Base-by-base conservation (phyloP, 2,113 vertebrate species). In the Pongo pygmaeus region DNA sequence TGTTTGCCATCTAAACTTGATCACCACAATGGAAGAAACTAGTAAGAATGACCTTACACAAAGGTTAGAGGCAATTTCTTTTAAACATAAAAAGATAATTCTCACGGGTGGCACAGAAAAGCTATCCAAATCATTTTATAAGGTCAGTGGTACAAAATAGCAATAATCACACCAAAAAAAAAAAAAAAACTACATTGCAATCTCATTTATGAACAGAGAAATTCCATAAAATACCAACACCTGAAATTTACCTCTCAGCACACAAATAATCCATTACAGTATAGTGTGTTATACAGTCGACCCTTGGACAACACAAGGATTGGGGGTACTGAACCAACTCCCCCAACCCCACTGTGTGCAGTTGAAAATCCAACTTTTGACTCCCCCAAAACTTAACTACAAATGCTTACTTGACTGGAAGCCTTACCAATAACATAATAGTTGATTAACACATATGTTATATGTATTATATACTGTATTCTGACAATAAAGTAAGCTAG, bases 81-180 rank as follows among this genome's bases (percentile, higher is more conserved):
- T 85, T 89, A 85, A 85, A 96, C 4, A 84, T 79, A 77, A 96
- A 94, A 90, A 91, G 57, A 46, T 46, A 46, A 90, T 84, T 74
- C 32, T 79, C 46, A 88, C 6, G n/a, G 38, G 8, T 52, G 55
- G 69, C 69, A 57, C 32, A 96, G n/a, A 72, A 95, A 88, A 88
- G 27, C 38, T 74, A 91, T 13, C 27, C 27, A 67, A 85, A 80
- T 84, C 46, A 95, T 61, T 85, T 92, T 67, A 70, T 43, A 59
- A 35, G 88, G 70, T 84, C 88, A 79, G n/a, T 77, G 23, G 27
- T 61, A 91, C 40, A 40, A 77, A 92, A 77, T 7, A 89, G 17
- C 61, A 84, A 52, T 8, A 55, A 46, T 78, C 27, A 57, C 77
- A 91, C 14, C 13, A 14, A 48, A 78, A 90, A 83, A 86, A 35